A percentile compares a stretch with the other conserved stretches of the same genome.
phyloP scores from a whole-genome alignment of 2,888 invertebrate species.

The Meloe dianella region DNA sequence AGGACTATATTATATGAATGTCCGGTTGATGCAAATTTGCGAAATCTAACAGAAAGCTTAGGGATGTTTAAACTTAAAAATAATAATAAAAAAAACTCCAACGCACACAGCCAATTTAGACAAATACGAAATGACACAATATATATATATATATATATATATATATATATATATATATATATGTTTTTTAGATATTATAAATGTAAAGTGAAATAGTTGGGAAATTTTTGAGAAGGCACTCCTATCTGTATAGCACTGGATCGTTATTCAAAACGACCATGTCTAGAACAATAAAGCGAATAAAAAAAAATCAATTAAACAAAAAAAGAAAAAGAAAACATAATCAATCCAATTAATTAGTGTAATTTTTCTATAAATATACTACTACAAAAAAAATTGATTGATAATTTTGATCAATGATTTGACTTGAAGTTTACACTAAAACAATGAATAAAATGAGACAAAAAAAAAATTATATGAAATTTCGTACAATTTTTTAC shows the following conservation, averaged over 20 bases:
- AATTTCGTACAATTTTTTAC: conserved; percentile 56
- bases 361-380: conserved; percentile 35
- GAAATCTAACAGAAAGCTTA: conserved; percentile 32
- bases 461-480: conserved; percentile 37
- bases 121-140: conserved; percentile 52
- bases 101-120: conserved; percentile 57
- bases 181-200: conserved; percentile 26
- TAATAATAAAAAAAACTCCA: conserved; percentile 32
- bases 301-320: conserved; percentile 14
- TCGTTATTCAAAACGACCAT: conserved; percentile 35
- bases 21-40: conserved; percentile 21
- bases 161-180: conserved; percentile 13
- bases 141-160: conserved; percentile 23
- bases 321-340: conserved; percentile 30
- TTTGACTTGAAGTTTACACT: conserved; percentile 26
- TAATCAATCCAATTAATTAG: conserved; percentile 39
- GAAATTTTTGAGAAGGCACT: conserved; percentile 27
- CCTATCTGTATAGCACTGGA: conserved; percentile 43
- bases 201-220: conserved; percentile 40
- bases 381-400: conserved; percentile 13
- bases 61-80: conserved; percentile 30
- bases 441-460: conserved; percentile 20
- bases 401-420: background rate
- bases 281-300: conserved; percentile 39
- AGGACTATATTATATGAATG: background rate